Evolutionary conservation across 2,797 vertebrate genomes (phyloP).

Genomic region (Cottoperca gobio): DNA sequence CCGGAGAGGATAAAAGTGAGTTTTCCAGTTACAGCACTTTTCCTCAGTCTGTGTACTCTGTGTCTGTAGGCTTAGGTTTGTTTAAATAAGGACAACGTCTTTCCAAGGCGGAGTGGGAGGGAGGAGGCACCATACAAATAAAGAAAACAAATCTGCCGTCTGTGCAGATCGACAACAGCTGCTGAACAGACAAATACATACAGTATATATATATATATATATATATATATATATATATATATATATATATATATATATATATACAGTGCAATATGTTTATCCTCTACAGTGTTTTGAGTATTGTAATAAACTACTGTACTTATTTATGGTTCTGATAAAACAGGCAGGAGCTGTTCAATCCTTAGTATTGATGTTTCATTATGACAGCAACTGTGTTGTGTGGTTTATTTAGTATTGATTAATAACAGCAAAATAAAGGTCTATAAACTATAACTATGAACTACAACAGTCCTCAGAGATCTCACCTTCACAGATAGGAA

Average conservation of each 20-base stretch:
- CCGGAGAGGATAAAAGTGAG: conserved; percentile 36
- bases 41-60: not conserved
- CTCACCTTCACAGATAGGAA: no score
- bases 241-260: no score
- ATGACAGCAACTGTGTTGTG: no score
- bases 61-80: conserved; percentile 47
- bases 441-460: no score
- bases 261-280: conserved; percentile 7
- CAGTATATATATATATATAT: no score
- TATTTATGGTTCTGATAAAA: not conserved
- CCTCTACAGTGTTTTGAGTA: conserved; percentile 12
- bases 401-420: no score
- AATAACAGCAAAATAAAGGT: no score
- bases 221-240: no score
- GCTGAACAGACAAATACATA: conserved; percentile 26
- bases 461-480: no score
- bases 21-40: conserved; percentile 37
- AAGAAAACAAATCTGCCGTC: conserved; percentile 16
- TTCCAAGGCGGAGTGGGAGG: conserved; percentile 43
- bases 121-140: conserved; percentile 63
- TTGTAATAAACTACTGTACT: not conserved
- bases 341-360: not conserved
- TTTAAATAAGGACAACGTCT: conserved; percentile 51
- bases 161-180: conserved; percentile 57
- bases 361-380: no score